A percentile compares a stretch with the other conserved stretches of the same genome.
These are phyloP conservation scores for Electrophaes corylata DNA, from an alignment of 2,888 invertebrate genomes.

Conservation along the genomic window DNA sequence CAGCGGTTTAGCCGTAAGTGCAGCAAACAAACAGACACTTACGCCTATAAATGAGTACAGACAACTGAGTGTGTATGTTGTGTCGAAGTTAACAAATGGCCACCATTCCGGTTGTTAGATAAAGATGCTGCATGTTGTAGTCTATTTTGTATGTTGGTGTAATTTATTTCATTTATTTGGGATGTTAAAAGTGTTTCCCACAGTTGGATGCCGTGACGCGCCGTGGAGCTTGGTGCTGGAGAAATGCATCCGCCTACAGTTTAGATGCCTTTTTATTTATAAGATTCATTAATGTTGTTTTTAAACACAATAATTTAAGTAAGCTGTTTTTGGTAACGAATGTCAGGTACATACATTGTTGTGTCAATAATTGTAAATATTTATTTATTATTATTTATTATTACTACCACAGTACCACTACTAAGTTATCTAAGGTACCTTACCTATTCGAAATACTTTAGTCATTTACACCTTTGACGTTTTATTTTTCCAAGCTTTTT, in stretches of 20 bases:
- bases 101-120: slow-evolving; percentile 29
- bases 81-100: slow-evolving; percentile 23
- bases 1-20: too few species aligned
- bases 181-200: slow-evolving; percentile 23
- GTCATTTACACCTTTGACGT: too few species aligned
- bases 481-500: not conserved
- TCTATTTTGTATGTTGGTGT: slow-evolving; percentile 14
- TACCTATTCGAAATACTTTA: too few species aligned
- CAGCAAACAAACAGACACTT: not conserved
- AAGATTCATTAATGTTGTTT: not conserved
- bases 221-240: too few species aligned
- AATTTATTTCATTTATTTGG: slow-evolving; percentile 20
- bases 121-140: slow-evolving; percentile 28
- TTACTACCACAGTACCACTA: too few species aligned
- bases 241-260: too few species aligned
- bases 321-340: too few species aligned
- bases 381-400: too few species aligned
- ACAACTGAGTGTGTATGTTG: not conserved
- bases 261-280: slow-evolving; percentile 13
- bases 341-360: too few species aligned
- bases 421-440: too few species aligned
- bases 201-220: slow-evolving; percentile 22
- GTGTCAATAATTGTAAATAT: too few species aligned
- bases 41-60: not conserved
- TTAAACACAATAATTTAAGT: too few species aligned